Base-by-base conservation (phyloP, 2,797 vertebrate species). In the Pseudochaenichthys georgianus region DNA sequence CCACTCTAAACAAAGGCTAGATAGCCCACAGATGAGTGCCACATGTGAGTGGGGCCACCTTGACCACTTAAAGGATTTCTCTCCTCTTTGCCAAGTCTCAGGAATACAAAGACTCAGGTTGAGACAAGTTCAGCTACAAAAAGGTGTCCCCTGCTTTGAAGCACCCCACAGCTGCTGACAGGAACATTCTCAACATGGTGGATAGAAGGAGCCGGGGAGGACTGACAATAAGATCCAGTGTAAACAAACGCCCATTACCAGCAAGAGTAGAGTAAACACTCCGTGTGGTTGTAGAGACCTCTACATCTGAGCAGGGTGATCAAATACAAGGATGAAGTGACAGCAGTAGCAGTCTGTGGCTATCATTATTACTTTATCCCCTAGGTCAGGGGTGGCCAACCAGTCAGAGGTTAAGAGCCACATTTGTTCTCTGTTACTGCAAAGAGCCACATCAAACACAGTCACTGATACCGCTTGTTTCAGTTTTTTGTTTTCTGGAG, bases 51-150 rank as follows among this genome's bases (percentile, higher is more conserved):
- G 80, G 69, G 80, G 83, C 82, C 83, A 71, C 82, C 51, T n/a
- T 91, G 91, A 89, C 90, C 91, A 92, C 92, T 93, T 89, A 84
- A 94, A 90, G 80, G 85, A 90, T 85, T 88, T 92, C 91, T 85
- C 88, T 78, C 84, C 87, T 90, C 75, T 80, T 63, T 86, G 91
- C 87, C 73, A 92, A 90, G 78, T 88, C 88, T 82, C 51, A 42
- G 38, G 73, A 87, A 90, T 71, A 93, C 90, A 94, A 92, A 87
- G 82, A 78, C 62, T 85, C 85, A 73, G 82, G 87, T 83, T 91
- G 86, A 91, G 90, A 92, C 82, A 87, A 88, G 89, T 87, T 84
- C 68, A 79, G 67, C 73, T 83, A 90, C 90, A 87, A 91, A 38
- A 38, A 87, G 76, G 86, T 87, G 81, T 64, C 64, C 70, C 64